Evolutionary conservation across 2,797 vertebrate species (phyloP).

Genomic region (Premnoplex brunnescens): DNA sequence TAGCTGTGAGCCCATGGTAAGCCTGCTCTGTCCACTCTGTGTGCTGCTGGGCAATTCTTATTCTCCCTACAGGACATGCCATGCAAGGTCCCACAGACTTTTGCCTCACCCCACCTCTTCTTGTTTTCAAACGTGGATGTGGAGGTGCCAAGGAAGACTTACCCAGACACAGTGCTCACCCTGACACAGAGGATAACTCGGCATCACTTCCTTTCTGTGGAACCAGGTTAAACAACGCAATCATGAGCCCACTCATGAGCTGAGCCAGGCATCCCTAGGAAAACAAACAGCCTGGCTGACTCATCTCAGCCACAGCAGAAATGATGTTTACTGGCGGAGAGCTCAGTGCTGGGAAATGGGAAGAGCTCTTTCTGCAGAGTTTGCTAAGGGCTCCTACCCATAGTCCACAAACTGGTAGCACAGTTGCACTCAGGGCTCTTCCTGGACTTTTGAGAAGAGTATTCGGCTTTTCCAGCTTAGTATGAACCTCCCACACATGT

Average conservation of each 20-base stretch:
- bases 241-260: neutral
- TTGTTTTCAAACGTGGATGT: fast-evolving
- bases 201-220: neutral
- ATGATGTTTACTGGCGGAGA: conserved; percentile 51
- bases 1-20: neutral
- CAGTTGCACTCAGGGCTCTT: neutral
- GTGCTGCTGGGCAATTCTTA: neutral
- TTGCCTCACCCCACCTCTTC: neutral
- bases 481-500: fast-evolving
- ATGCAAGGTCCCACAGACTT: neutral
- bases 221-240: conserved; percentile 25
- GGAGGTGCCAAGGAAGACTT: neutral
- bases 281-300: conserved; percentile 58
- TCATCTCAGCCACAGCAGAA: conserved; percentile 41
- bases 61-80: conserved; percentile 25
- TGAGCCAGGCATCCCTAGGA: conserved; percentile 40
- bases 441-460: neutral
- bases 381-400: neutral
- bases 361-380: neutral
- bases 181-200: neutral
- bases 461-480: neutral
- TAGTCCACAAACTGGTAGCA: neutral
- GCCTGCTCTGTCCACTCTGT: neutral
- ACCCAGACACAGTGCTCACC: neutral
- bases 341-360: neutral